Conservation (phyloP, 64 coral and sea anemone genomes). For the Stichodactyla helianthus region DNA sequence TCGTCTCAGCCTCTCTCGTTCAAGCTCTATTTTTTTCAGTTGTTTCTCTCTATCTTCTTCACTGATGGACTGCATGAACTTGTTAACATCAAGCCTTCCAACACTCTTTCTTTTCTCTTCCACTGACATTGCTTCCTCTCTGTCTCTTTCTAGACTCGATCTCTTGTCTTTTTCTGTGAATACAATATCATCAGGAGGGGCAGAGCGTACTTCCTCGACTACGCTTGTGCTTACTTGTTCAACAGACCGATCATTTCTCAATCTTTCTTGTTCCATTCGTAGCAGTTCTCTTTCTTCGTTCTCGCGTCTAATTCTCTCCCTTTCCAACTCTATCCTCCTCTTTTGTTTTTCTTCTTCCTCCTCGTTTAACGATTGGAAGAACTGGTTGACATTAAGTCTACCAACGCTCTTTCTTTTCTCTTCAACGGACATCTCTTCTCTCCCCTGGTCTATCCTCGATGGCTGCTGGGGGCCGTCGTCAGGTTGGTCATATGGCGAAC, state of each 20-base stretch:
- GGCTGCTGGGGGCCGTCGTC: background rate
- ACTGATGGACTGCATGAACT: background rate
- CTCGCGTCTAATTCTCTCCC: background rate
- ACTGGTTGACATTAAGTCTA: background rate
- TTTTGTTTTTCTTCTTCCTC: background rate
- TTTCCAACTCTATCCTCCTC: background rate
- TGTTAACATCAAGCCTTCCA: conserved; percentile 7
- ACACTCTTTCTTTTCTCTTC: conserved; percentile 13
- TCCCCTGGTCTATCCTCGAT: background rate
- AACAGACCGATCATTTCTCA: background rate
- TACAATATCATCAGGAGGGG: background rate
- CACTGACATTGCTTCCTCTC: background rate
- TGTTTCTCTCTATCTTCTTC: background rate
- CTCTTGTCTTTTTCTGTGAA: background rate
- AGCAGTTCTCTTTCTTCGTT: conserved; percentile 8
- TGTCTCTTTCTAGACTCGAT: background rate
- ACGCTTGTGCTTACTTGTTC: background rate
- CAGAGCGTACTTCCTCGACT: background rate
- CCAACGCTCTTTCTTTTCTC: conserved; percentile 6
- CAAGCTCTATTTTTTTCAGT: background rate
- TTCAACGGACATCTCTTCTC: conserved; percentile 14
- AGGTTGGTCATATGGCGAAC: background rate
- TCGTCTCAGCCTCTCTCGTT: conserved; percentile 2
- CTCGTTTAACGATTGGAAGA: background rate
- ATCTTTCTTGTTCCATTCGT: conserved; percentile 1